phyloP scores from a whole-genome alignment of 92 coral and sea anemone species.

The Epizoanthus rinbou region DNA sequence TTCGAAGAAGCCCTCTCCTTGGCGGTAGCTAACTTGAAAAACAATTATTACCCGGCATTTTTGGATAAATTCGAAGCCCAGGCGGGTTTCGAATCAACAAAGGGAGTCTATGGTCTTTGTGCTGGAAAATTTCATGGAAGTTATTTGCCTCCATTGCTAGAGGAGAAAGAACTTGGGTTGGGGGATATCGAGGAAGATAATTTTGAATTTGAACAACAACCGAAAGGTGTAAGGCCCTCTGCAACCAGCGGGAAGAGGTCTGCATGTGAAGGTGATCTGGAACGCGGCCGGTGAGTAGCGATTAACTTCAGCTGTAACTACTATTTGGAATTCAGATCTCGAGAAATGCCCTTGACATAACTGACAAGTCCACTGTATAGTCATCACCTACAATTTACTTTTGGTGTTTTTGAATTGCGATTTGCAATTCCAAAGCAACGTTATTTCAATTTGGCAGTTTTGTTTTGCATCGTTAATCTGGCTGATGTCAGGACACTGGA shows the following conservation, averaged over 20 bases:
- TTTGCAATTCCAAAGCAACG: slow-evolving; percentile 61
- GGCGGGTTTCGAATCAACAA: slow-evolving; percentile 62
- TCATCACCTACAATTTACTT: slow-evolving; percentile 59
- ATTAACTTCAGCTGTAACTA: slow-evolving; percentile 33
- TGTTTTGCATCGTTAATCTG: slow-evolving; percentile 39
- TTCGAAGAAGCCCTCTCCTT: slow-evolving; percentile 86
- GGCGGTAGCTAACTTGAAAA: slow-evolving; percentile 79
- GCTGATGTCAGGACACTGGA: slow-evolving; percentile 14
- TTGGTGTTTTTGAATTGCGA: slow-evolving; percentile 49
- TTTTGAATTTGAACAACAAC: slow-evolving; percentile 78
- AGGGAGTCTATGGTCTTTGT: slow-evolving; percentile 58
- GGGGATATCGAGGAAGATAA: slow-evolving; percentile 80
- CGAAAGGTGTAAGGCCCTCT: slow-evolving; percentile 62
- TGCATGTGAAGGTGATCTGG: slow-evolving; percentile 67
- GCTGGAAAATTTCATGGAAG: slow-evolving; percentile 70
- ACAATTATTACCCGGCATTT: slow-evolving; percentile 74
- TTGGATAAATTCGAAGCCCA: slow-evolving; percentile 58
- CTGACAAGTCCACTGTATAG: slow-evolving; percentile 52
- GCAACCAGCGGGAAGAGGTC: slow-evolving; percentile 52
- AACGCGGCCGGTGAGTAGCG: slow-evolving; percentile 72
- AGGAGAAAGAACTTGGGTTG: slow-evolving; percentile 93
- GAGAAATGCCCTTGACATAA: slow-evolving; percentile 52
- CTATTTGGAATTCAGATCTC: slow-evolving; percentile 51
- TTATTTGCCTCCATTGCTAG: slow-evolving; percentile 90
- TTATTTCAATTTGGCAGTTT: slow-evolving; percentile 58